Evolutionary conservation across 2,113 vertebrate genomes (phyloP), one percentile per base, ranked within the genome.

Genomic region (Sylvietta virens): DNA sequence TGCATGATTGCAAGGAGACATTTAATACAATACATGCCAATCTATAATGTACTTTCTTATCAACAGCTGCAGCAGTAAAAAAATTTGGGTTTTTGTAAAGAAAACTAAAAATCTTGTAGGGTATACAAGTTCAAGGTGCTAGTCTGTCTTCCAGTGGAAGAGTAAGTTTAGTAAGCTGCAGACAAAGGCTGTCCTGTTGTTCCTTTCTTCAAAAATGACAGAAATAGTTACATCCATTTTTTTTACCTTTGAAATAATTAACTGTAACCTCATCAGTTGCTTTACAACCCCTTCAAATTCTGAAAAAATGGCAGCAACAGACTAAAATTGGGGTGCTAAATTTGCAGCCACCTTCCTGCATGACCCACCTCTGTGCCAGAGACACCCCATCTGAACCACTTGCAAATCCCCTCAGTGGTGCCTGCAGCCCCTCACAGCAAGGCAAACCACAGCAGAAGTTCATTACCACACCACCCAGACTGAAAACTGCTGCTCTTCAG

Each of bases 401-500:
- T 27, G 9, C 60, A 79, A 37, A 69, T 27, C 33, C 2, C 0
- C 33, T 53, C 57, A 1, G 4, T 13, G 74, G 47, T 1, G 3
- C 48, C 19, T 44, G 62, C 28, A 53, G 44, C 23, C 33, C 83
- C 70, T 50, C 24, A 9, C 0, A 47, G 28, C 10, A n/a, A 56
- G 27, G 70, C 56, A 74, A 51, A 51, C 35, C 11, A 8, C 40
- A 84, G 74, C 4, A 66, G 7, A 27, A 85, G 56, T 56, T 60
- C 21, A 28, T 76, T 53, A 48, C 48, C 40, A 11, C 31, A 56
- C 27, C 3, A 9, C 0, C 10, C 56, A 77, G 93, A 90, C 66
- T 85, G 53, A 45, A 69, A 88, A 91, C 83, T 42, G 86, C 91
- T 96, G 83, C 39, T 91, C 50, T 45, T 83, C 89, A 70, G 80